A percentile compares a stretch with the other conserved stretches of the same genome.
Conservation (phyloP, 1,140 invertebrate species). For the Eueides isabella region DNA sequence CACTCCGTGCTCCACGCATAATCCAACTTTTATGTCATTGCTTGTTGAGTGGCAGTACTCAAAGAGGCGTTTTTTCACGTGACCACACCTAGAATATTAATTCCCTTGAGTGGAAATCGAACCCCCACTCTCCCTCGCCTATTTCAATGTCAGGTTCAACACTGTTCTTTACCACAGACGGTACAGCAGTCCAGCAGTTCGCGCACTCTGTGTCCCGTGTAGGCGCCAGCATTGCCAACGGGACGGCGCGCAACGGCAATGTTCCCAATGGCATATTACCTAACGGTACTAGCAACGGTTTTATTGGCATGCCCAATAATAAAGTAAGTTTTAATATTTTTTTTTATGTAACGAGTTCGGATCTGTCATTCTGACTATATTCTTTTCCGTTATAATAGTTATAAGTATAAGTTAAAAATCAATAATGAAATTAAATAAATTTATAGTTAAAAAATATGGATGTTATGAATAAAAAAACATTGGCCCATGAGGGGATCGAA, state of each 20-base stretch:
- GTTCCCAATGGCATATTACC: conserved; percentile 45
- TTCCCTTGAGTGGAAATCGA: not conserved
- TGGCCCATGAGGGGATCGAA: conserved; percentile 50
- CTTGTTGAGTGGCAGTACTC: not conserved
- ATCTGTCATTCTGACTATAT: too few species aligned
- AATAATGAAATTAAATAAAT: not conserved
- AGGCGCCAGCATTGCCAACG: conserved; percentile 62
- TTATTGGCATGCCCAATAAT: conserved; percentile 57
- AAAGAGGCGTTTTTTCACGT: not conserved
- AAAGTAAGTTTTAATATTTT: conserved; percentile 51
- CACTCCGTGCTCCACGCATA: not conserved
- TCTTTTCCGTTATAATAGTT: too few species aligned
- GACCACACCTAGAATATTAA: not conserved
- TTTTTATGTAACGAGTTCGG: too few species aligned
- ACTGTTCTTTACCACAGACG: conserved; percentile 40
- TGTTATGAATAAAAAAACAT: too few species aligned
- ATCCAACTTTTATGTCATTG: not conserved
- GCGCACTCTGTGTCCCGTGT: conserved; percentile 58
- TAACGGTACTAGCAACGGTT: conserved; percentile 62
- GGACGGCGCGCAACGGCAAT: conserved; percentile 43
- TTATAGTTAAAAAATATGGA: not conserved
- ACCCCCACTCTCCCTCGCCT: not conserved
- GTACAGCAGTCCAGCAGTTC: conserved; percentile 58
- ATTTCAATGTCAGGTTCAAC: not conserved
- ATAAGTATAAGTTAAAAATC: too few species aligned